Conservation (phyloP, 1,140 invertebrate genomes). For the Drosophila ficusphila region DNA sequence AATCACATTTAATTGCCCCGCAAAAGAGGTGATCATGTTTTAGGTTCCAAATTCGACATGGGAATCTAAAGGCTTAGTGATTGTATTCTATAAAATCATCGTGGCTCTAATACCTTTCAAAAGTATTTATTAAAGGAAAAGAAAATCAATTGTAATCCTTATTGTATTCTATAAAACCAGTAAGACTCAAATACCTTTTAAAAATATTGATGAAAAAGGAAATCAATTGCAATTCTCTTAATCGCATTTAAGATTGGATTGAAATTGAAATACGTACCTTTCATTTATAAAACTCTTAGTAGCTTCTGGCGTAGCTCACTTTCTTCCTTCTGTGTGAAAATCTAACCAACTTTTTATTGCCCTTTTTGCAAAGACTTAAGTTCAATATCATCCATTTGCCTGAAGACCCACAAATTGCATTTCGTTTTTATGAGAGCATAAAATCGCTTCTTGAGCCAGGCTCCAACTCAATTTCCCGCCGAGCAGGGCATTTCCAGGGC, state of each 20-base stretch:
- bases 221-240: too few species aligned
- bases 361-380: not conserved
- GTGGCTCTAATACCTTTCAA: too few species aligned
- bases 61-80: not conserved
- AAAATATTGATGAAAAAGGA: too few species aligned
- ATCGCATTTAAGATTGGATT: too few species aligned
- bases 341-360: not conserved
- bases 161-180: too few species aligned
- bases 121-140: too few species aligned
- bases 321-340: not conserved
- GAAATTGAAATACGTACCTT: not conserved
- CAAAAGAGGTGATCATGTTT: conserved; percentile 20
- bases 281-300: too few species aligned
- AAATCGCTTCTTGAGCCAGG: not conserved
- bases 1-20: conserved; percentile 39
- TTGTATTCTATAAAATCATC: not conserved
- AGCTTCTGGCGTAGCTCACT: too few species aligned
- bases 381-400: conserved; percentile 4
- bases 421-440: conserved; percentile 16
- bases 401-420: not conserved
- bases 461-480: conserved; percentile 9
- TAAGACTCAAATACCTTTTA: too few species aligned
- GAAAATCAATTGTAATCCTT: too few species aligned
- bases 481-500: not conserved
- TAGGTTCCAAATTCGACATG: not conserved